Conservation (phyloP, 2,888 invertebrate species). For the Sepiola atlantica region DNA sequence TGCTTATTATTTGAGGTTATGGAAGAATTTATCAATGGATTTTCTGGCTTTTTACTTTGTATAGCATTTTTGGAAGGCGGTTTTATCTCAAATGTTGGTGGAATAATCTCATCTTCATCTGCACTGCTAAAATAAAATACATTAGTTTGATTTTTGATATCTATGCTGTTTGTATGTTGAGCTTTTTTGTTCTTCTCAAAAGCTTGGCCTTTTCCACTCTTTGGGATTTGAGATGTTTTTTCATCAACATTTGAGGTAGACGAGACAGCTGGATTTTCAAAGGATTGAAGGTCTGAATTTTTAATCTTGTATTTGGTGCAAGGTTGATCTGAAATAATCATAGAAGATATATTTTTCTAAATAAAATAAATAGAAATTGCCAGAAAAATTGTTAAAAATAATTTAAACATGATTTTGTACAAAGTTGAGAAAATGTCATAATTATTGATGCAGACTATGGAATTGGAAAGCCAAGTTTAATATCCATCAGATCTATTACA, state of each 20-base stretch:
- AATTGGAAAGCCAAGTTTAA: no score
- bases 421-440: no score
- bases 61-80: background rate
- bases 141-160: background rate
- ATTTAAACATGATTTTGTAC: background rate
- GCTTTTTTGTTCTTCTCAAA: background rate
- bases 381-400: background rate
- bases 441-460: no score
- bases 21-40: background rate
- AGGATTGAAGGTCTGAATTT: background rate
- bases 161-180: background rate
- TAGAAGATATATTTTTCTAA: background rate
- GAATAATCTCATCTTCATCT: background rate
- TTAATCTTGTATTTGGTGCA: background rate
- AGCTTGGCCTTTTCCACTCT: background rate
- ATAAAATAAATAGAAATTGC: background rate
- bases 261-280: background rate
- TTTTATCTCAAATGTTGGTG: background rate
- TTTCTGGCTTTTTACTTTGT: background rate
- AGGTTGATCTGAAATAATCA: background rate
- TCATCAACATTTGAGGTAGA: background rate
- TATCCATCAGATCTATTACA: no score
- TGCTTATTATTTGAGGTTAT: background rate
- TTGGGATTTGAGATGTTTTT: background rate
- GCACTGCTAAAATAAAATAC: background rate